A percentile compares a stretch with the other conserved stretches of the same genome.
phyloP scores from a whole-genome alignment of 2,113 vertebrate species.

The Antechinus flavipes region DNA sequence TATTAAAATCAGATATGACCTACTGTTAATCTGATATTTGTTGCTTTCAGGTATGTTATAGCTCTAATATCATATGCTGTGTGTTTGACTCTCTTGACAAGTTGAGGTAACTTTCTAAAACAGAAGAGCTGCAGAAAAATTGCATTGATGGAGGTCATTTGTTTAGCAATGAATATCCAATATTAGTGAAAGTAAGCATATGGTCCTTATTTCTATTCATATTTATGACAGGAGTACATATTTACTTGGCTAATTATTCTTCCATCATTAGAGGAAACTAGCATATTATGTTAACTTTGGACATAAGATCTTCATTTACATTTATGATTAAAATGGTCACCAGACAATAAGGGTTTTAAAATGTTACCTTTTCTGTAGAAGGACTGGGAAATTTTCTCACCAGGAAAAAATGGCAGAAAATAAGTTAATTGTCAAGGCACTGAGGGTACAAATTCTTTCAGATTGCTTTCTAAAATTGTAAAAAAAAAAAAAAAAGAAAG shows the following conservation, averaged over 20 bases:
- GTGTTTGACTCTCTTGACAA: not conserved
- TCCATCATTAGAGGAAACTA: conserved; percentile 27
- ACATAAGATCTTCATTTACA: conserved; percentile 48
- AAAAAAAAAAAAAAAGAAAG: not conserved
- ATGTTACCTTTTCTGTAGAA: not conserved
- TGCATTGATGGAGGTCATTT: not conserved
- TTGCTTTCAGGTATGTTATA: not conserved
- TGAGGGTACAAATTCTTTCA: not conserved
- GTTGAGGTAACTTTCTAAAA: not conserved
- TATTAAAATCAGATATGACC: not conserved
- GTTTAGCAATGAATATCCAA: not conserved
- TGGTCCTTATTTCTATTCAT: not conserved
- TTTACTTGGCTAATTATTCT: conserved; percentile 53
- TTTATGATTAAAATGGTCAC: conserved; percentile 20
- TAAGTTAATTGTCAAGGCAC: not conserved
- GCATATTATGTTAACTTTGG: conserved; percentile 55
- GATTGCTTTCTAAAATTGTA: not conserved
- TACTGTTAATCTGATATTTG: not conserved
- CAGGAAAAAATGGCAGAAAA: not conserved
- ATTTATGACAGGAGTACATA: conserved; percentile 29
- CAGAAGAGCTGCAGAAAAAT: not conserved
- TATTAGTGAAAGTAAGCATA: not conserved
- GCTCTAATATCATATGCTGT: not conserved
- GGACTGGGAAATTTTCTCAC: not conserved
- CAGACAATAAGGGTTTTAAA: conserved; percentile 11